Percentiles rank a stretch among this genome's conserved stretches.
Evolutionary conservation across 2,113 vertebrate genomes (phyloP).

Genomic region (Apistogramma diplotaenia): DNA sequence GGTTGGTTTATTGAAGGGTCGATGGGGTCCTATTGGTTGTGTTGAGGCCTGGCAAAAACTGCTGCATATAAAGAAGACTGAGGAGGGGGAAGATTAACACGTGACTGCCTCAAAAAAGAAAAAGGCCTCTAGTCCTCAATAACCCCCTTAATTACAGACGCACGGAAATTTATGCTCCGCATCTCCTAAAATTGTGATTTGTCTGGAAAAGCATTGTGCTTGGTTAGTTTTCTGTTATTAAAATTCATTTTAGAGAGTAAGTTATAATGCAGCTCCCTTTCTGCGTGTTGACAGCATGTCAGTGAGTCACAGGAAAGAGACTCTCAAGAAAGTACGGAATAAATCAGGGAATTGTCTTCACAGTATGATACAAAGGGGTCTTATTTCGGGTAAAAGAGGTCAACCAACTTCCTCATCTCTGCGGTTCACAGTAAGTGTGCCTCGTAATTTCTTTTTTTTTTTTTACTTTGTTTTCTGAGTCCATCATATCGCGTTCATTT

Average conservation of each 20-base stretch:
- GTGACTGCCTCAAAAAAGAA: conserved; percentile 29
- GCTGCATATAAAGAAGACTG: conserved; percentile 38
- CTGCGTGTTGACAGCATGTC: neutral
- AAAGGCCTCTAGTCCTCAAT: neutral
- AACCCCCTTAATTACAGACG: neutral
- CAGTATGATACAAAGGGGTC: conserved; percentile 44
- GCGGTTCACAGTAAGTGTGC: conserved; percentile 31
- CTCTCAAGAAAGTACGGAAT: conserved; percentile 7
- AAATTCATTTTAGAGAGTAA: neutral
- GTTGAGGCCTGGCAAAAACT: conserved; percentile 21
- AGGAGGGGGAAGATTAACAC: conserved; percentile 12
- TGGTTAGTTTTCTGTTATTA: neutral
- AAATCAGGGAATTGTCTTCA: conserved; percentile 25
- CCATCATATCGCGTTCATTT: conserved; percentile 72
- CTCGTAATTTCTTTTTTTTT: conserved; percentile 33
- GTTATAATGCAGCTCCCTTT: neutral
- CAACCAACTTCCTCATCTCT: conserved; percentile 65
- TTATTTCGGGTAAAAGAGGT: conserved; percentile 54
- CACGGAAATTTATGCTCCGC: neutral
- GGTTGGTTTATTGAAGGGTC: conserved; percentile 50
- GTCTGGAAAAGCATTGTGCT: neutral
- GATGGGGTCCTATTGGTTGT: conserved; percentile 39
- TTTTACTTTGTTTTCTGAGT: conserved; percentile 39
- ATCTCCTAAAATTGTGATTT: neutral
- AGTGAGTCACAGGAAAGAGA: neutral